Evolutionary conservation across 2,797 vertebrate genomes (phyloP).

Genomic region (Gobionotothen gibberifrons): DNA sequence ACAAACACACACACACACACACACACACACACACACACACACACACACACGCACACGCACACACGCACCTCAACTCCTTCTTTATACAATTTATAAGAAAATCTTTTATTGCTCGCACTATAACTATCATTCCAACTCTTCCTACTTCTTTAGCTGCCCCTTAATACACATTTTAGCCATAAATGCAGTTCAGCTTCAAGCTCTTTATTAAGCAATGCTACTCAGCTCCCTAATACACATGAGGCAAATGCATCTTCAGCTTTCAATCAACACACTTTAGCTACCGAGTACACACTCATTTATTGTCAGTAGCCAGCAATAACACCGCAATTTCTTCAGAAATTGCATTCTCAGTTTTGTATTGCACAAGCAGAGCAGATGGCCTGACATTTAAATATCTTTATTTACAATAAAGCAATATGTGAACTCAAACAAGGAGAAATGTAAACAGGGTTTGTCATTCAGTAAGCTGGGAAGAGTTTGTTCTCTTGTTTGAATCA

Average conservation of each 20-base stretch:
- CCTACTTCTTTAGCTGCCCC: neutral
- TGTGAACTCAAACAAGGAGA: slow-evolving; percentile 77
- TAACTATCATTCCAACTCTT: neutral
- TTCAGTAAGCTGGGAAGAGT: slow-evolving; percentile 73
- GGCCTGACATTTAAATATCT: slow-evolving; percentile 82
- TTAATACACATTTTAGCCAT: neutral
- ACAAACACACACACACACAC: too few relatives aligned
- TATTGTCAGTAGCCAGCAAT: slow-evolving; percentile 22
- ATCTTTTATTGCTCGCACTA: neutral
- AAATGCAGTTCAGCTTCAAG: slow-evolving; percentile 2
- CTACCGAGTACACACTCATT: neutral
- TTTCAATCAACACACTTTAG: slow-evolving; percentile 7
- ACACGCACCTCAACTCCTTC: neutral
- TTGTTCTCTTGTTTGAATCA: slow-evolving; percentile 60
- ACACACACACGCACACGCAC: too few relatives aligned
- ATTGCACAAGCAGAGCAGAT: slow-evolving; percentile 89
- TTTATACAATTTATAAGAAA: neutral
- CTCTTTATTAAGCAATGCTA: neutral
- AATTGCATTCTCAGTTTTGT: slow-evolving; percentile 49
- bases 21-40: too few relatives aligned
- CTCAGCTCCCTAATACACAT: neutral
- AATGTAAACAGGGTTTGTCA: slow-evolving; percentile 89
- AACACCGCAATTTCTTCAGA: slow-evolving; percentile 13
- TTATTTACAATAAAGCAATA: slow-evolving; percentile 89
- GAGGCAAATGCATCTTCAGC: neutral